phyloP scores from a whole-genome alignment of 64 coral and sea anemone genomes.

The Montipora foliosa region DNA sequence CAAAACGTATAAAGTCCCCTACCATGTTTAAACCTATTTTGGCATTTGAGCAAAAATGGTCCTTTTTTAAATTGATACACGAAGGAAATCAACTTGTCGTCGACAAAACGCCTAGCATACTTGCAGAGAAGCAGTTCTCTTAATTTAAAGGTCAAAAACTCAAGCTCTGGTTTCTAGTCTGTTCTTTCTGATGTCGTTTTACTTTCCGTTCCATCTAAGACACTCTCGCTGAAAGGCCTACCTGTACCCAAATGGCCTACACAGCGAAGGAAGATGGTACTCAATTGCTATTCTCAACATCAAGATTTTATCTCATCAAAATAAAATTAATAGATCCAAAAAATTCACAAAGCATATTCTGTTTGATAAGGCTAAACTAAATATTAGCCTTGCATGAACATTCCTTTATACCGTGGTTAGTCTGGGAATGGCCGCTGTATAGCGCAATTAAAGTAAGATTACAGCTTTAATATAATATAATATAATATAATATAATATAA shows the following conservation, averaged over 20 bases:
- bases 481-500: no score
- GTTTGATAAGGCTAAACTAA: background rate
- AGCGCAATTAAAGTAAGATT: no score
- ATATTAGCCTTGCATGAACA: conserved; percentile 52
- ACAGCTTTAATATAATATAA: no score
- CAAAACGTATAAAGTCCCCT: no score
- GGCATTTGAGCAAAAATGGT: background rate
- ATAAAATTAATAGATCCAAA: background rate
- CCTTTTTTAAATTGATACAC: no score
- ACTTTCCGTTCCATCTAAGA: background rate
- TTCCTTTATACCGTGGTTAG: background rate
- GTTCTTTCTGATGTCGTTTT: background rate
- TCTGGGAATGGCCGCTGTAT: background rate
- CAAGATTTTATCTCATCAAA: conserved; percentile 37
- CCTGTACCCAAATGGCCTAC: background rate
- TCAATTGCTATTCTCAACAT: conserved; percentile 1
- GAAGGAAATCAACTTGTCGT: no score
- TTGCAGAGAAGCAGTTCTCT: no score
- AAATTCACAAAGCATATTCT: background rate
- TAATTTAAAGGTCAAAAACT: conserved; percentile 11
- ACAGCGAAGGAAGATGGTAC: background rate
- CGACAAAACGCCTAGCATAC: no score
- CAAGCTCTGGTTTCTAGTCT: background rate
- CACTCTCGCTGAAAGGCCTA: background rate
- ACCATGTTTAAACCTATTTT: no score